Evolutionary conservation across 2,888 invertebrate species (phyloP).

Genomic region (Napeogenes sylphis): DNA sequence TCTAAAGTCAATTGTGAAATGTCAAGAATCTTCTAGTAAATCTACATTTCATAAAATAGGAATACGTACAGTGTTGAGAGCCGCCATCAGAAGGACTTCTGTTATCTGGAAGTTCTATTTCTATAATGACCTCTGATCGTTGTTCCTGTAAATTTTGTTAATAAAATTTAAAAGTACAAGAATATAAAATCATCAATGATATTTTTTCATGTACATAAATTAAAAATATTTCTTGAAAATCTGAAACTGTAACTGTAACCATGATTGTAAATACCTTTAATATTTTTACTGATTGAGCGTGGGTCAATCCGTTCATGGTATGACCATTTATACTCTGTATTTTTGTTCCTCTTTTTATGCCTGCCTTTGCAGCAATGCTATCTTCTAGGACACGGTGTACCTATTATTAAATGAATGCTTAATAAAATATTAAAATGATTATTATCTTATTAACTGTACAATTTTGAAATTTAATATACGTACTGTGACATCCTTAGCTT

Average conservation of each 20-base stretch:
- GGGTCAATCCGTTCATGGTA: slow-evolving; percentile 88
- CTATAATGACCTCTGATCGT: slow-evolving; percentile 86
- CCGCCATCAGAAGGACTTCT: slow-evolving; percentile 52
- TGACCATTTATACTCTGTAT: slow-evolving; percentile 93
- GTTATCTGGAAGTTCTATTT: slow-evolving; percentile 71
- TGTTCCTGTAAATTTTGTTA: slow-evolving; percentile 77
- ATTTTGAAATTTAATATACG: slow-evolving; percentile 43
- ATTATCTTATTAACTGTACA: not conserved
- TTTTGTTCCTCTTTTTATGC: slow-evolving; percentile 91
- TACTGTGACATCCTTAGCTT: slow-evolving; percentile 94
- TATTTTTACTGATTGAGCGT: slow-evolving; percentile 90
- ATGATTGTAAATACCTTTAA: slow-evolving; percentile 81
- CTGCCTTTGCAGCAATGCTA: slow-evolving; percentile 91
- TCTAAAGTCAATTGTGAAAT: not conserved
- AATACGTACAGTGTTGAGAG: slow-evolving; percentile 65
- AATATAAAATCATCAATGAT: not conserved
- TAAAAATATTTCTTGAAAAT: too few species aligned
- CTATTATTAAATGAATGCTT: slow-evolving; percentile 57
- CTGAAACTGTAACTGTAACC: not conserved
- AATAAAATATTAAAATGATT: not conserved
- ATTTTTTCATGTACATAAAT: too few species aligned
- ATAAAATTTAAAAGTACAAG: not conserved
- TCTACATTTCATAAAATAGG: not conserved
- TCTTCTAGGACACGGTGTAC: slow-evolving; percentile 92
- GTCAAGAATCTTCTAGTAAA: not conserved